Evolutionary conservation across 2,113 vertebrate genomes (phyloP).

Genomic region (Forbesichthys agassizii): DNA sequence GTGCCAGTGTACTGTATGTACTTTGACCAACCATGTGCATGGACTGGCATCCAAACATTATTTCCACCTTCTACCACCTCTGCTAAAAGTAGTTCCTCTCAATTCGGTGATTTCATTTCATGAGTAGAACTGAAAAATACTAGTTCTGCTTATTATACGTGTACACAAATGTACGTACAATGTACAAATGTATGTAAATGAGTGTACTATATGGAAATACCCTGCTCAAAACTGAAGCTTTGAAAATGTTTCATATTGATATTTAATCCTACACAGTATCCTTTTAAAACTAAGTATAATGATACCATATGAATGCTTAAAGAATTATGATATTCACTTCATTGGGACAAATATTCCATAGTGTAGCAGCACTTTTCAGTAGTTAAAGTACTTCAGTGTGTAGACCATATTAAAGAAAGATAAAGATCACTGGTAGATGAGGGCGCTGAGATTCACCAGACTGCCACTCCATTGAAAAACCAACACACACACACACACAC

Average conservation of each 20-base stretch:
- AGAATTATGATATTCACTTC: neutral
- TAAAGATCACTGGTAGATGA: neutral
- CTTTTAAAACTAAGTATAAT: neutral
- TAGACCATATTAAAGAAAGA: neutral
- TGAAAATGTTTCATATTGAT: neutral
- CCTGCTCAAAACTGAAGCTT: neutral
- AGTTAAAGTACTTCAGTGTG: constrained; percentile 13
- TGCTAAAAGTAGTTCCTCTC: too few relatives aligned
- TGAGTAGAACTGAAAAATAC: too few relatives aligned
- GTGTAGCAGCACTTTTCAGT: constrained; percentile 22
- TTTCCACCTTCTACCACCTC: too few relatives aligned
- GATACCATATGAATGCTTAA: constrained; percentile 18
- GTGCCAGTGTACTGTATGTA: too few relatives aligned
- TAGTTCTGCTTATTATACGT: too few relatives aligned
- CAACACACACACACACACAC: neutral
- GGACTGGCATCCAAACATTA: too few relatives aligned
- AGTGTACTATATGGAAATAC: too few relatives aligned
- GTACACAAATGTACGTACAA: too few relatives aligned
- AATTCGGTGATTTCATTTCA: too few relatives aligned
- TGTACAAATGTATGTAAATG: too few relatives aligned
- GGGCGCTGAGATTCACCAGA: constrained; percentile 13
- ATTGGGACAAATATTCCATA: neutral
- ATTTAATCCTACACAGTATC: too few relatives aligned
- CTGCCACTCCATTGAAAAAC: neutral
- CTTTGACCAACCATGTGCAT: too few relatives aligned